These are phyloP conservation scores for Zaprionus nigranus DNA, from an alignment of 1,140 invertebrate species.

Conservation along the genomic window DNA sequence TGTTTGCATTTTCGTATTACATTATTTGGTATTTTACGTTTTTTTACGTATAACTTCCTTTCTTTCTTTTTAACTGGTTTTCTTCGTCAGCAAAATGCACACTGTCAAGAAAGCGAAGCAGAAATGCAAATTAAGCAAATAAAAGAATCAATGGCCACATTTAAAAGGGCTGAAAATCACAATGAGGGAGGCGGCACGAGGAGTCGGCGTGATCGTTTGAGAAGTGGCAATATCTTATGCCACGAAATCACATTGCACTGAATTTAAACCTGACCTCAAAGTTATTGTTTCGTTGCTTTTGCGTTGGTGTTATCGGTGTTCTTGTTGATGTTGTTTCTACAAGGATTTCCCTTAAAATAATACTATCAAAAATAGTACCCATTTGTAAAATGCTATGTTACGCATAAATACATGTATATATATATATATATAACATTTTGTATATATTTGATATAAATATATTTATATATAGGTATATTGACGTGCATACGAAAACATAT, in stretches of 20 bases:
- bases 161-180: slow-evolving; percentile 11
- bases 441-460: slow-evolving; percentile 57
- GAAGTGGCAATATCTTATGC: background rate
- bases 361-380: slow-evolving; percentile 83
- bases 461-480: slow-evolving; percentile 61
- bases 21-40: slow-evolving; percentile 30
- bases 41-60: slow-evolving; percentile 32
- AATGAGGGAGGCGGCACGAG: background rate
- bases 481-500: slow-evolving; percentile 84
- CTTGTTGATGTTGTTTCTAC: slow-evolving; percentile 73
- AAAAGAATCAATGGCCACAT: slow-evolving; percentile 75
- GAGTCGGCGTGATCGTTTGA: background rate
- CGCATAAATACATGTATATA: slow-evolving; percentile 72
- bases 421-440: slow-evolving; percentile 24
- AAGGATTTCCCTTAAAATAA: slow-evolving; percentile 80
- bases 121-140: slow-evolving; percentile 80
- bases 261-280: slow-evolving; percentile 17
- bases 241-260: background rate
- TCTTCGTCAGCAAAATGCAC: slow-evolving; percentile 57
- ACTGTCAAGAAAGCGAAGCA: slow-evolving; percentile 72
- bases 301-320: slow-evolving; percentile 47
- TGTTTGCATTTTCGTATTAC: slow-evolving; percentile 23
- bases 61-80: slow-evolving; percentile 29
- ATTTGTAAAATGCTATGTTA: slow-evolving; percentile 74
- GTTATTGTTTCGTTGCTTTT: slow-evolving; percentile 28